phyloP scores from a whole-genome alignment of 2,888 invertebrate species.

The Lasioglossum calceatum region DNA sequence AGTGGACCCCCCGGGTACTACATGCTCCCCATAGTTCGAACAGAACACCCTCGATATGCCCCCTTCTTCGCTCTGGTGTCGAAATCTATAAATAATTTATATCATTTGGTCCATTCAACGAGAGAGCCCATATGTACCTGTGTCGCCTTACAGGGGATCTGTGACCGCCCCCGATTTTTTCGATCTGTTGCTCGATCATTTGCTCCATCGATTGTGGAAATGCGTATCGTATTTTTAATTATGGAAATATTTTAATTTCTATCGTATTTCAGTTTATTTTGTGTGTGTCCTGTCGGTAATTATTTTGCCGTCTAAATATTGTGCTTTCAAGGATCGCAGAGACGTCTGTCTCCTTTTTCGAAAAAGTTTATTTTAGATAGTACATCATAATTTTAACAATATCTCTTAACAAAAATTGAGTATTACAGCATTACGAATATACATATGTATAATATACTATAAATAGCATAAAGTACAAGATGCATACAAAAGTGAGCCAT shows the following conservation, averaged over 20 bases:
- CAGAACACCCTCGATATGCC: constrained; percentile 60
- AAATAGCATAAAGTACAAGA: background rate
- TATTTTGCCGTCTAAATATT: background rate
- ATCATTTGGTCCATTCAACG: constrained; percentile 83
- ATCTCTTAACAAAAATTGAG: background rate
- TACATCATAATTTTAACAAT: background rate
- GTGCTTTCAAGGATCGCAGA: background rate
- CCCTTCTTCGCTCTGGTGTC: constrained; percentile 78
- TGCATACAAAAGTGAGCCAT: background rate
- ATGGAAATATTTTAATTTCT: background rate
- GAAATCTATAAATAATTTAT: constrained; percentile 84
- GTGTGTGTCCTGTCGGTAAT: background rate
- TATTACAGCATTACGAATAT: background rate
- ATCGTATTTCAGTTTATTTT: background rate
- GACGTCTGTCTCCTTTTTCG: background rate
- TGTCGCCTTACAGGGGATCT: constrained; percentile 82
- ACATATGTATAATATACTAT: background rate
- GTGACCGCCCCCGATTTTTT: constrained; percentile 62
- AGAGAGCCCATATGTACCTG: constrained; percentile 83
- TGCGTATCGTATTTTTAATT: background rate
- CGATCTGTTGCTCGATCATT: constrained; percentile 1
- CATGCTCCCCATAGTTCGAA: constrained; percentile 74
- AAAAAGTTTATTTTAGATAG: background rate
- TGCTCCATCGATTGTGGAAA: background rate
- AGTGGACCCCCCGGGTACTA: constrained; percentile 81